phyloP scores from a whole-genome alignment of 2,888 invertebrate genomes.

The Archaeoteleia sp. region DNA sequence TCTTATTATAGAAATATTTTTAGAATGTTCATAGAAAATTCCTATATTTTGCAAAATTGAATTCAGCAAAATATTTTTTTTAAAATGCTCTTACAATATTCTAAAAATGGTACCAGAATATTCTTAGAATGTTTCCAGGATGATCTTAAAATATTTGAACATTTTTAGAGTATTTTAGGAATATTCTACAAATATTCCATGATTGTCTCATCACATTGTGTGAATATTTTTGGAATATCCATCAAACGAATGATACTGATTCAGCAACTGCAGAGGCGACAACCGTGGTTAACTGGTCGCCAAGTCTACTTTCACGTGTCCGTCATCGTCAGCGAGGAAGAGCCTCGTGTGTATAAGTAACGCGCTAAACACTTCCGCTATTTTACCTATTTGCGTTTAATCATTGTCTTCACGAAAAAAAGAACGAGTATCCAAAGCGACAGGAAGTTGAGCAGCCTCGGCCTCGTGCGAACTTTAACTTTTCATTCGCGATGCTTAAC shows the following conservation, averaged over 20 bases:
- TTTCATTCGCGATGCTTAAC: background rate
- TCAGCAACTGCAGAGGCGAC: slow-evolving; percentile 28
- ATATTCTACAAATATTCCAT: too few species aligned
- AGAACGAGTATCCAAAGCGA: slow-evolving; percentile 10
- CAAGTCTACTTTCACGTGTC: slow-evolving; percentile 45
- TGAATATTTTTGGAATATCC: too few species aligned
- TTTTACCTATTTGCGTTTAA: slow-evolving; percentile 37
- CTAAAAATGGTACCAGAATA: too few species aligned
- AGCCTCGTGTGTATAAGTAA: slow-evolving; percentile 19
- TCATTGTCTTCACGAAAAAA: slow-evolving; percentile 28
- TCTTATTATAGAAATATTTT: too few species aligned
- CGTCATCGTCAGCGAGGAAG: slow-evolving; percentile 26
- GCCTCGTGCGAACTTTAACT: slow-evolving; percentile 26
- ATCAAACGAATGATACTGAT: slow-evolving; percentile 29
- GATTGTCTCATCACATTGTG: too few species aligned
- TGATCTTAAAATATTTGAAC: too few species aligned
- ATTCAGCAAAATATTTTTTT: too few species aligned
- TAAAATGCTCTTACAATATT: too few species aligned
- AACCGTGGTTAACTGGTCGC: slow-evolving; percentile 33
- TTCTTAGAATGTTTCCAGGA: too few species aligned
- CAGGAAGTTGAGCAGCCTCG: slow-evolving; percentile 21
- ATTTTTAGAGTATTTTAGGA: too few species aligned
- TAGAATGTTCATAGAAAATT: too few species aligned
- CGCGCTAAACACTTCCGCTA: slow-evolving; percentile 43
- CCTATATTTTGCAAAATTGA: too few species aligned